These are phyloP conservation scores for Picathartes gymnocephalus DNA, from an alignment of 2,113 vertebrate species.

Conservation along the genomic window DNA sequence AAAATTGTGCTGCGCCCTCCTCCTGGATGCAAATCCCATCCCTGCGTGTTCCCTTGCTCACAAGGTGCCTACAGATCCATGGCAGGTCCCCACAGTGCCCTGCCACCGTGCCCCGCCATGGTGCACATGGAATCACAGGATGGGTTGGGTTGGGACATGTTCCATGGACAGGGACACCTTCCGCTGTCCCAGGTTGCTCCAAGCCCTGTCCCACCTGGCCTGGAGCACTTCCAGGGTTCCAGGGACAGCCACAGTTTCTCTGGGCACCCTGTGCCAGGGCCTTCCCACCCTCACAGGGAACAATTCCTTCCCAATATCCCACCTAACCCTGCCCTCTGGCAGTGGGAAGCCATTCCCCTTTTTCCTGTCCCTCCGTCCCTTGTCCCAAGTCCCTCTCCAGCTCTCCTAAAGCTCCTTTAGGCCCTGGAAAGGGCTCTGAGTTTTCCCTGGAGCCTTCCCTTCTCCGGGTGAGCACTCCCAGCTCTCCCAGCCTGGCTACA, in stretches of 20 bases:
- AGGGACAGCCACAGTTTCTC: too few relatives aligned
- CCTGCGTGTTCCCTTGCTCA: too few relatives aligned
- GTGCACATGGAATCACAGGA: not conserved
- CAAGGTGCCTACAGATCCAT: not conserved
- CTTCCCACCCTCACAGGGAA: not conserved
- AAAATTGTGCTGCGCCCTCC: not conserved
- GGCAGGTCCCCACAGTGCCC: accelerated
- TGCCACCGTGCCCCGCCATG: not conserved
- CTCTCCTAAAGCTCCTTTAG: not conserved
- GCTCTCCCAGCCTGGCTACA: not conserved
- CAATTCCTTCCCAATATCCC: not conserved
- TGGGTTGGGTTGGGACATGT: not conserved
- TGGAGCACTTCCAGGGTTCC: not conserved
- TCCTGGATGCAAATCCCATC: accelerated
- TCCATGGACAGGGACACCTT: not conserved
- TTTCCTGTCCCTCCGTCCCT: too few relatives aligned
- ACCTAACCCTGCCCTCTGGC: not conserved
- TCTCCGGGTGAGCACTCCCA: not conserved
- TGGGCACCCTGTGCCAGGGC: not conserved
- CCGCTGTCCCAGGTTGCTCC: not conserved
- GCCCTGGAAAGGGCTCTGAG: not conserved
- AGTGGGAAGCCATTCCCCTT: not conserved
- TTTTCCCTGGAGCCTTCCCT: not conserved
- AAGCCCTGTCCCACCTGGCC: not conserved
- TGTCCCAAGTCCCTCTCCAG: not conserved